phyloP scores from a whole-genome alignment of 1,140 invertebrate genomes.

The Stegodyphus mimosarum region DNA sequence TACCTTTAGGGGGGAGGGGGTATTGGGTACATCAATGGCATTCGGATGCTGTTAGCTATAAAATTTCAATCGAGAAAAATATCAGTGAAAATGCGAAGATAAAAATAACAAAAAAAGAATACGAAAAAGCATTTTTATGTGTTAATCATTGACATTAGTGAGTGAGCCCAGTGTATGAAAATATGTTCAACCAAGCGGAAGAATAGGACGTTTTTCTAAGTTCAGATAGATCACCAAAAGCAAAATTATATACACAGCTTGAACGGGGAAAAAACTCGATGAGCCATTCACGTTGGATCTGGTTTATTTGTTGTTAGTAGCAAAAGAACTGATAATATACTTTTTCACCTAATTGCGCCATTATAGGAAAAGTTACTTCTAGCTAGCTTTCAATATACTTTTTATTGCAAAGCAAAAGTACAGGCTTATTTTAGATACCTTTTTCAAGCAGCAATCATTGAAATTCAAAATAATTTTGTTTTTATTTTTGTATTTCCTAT shows the following conservation, averaged over 20 bases:
- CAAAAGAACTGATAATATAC: slow-evolving; percentile 35
- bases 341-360: slow-evolving; percentile 1
- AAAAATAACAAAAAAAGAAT: no score
- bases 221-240: neutral
- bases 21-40: no score
- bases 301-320: slow-evolving; percentile 2
- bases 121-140: slow-evolving; percentile 10
- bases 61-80: no score
- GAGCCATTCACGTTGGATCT: neutral
- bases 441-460: neutral
- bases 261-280: neutral
- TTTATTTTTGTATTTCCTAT: neutral
- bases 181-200: slow-evolving; percentile 25
- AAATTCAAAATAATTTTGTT: neutral
- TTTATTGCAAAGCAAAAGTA: slow-evolving; percentile 12
- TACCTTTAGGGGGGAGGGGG: no score
- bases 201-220: neutral
- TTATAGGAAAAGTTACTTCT: slow-evolving; percentile 10
- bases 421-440: neutral
- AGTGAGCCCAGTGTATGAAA: neutral
- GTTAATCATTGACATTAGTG: slow-evolving; percentile 36
- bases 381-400: neutral
- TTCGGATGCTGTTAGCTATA: no score
- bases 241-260: slow-evolving; percentile 23
- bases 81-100: no score